Percentiles rank a stretch among this genome's conserved stretches.
Evolutionary conservation across 2,113 vertebrate genomes (phyloP).

Genomic region (Xiphias gladius): DNA sequence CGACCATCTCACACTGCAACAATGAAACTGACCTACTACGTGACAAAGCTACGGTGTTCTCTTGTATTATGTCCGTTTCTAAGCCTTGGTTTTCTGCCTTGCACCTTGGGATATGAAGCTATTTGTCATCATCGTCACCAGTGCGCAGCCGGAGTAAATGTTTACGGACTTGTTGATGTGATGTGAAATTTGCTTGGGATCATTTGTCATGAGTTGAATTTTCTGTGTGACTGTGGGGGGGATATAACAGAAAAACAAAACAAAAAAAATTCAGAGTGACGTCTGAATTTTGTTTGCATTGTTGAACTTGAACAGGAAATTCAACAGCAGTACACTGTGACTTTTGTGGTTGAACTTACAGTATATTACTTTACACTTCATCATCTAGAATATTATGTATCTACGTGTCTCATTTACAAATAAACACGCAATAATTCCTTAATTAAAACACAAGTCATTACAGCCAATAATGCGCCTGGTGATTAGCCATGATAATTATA

Average conservation of each 20-base stretch:
- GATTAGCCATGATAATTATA: too few relatives aligned
- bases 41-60: slow-evolving; percentile 73
- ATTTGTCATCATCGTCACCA: not conserved
- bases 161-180: not conserved
- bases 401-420: not conserved
- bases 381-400: not conserved
- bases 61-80: slow-evolving; percentile 46
- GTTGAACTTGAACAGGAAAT: not conserved
- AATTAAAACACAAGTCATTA: too few relatives aligned
- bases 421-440: too few relatives aligned
- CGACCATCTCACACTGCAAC: slow-evolving; percentile 53
- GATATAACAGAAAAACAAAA: too few relatives aligned
- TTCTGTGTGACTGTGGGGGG: too few relatives aligned
- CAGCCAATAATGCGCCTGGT: too few relatives aligned
- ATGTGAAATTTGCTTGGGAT: not conserved
- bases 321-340: not conserved
- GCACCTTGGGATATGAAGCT: slow-evolving; percentile 24
- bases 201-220: too few relatives aligned
- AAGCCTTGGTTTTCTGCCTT: slow-evolving; percentile 34
- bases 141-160: not conserved
- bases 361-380: not conserved
- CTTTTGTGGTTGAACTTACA: not conserved
- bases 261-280: too few relatives aligned
- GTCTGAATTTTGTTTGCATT: too few relatives aligned
- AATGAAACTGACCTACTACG: slow-evolving; percentile 79